These are phyloP conservation scores for Cryptotermes secundus DNA, from an alignment of 1,140 invertebrate genomes.

Conservation along the genomic window DNA sequence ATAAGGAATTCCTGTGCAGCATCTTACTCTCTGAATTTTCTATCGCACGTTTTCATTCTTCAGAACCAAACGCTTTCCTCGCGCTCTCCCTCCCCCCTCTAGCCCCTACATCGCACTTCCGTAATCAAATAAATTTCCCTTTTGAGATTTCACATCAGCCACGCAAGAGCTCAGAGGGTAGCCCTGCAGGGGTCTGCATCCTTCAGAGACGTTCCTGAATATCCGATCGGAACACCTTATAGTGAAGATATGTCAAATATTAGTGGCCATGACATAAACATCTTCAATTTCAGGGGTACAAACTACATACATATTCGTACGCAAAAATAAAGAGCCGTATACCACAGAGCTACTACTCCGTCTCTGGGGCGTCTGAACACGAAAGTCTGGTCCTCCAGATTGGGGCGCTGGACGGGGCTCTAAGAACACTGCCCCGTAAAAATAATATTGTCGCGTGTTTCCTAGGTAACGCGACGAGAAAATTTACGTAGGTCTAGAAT, in stretches of 20 bases:
- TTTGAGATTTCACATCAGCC: conserved; percentile 5
- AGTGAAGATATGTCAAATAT: not conserved
- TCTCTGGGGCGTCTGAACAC: too few relatives aligned
- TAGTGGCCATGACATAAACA: not conserved
- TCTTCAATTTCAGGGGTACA: not conserved
- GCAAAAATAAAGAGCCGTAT: too few relatives aligned
- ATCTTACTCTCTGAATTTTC: not conserved
- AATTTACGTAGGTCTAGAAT: too few relatives aligned
- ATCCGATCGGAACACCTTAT: not conserved
- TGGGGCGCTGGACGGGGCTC: too few relatives aligned
- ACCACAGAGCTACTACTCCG: too few relatives aligned
- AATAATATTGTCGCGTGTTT: too few relatives aligned
- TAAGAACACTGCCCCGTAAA: too few relatives aligned
- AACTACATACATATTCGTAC: too few relatives aligned
- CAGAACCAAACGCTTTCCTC: not conserved
- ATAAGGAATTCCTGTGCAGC: not conserved
- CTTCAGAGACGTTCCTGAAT: not conserved
- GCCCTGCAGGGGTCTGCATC: not conserved
- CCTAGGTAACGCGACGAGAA: too few relatives aligned
- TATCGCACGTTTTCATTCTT: not conserved
- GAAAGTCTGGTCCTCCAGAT: too few relatives aligned
- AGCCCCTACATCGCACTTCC: not conserved
- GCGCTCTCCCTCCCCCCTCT: too few relatives aligned
- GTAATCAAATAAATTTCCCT: conserved; percentile 20
- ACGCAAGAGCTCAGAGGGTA: not conserved